Evolutionary conservation across 1,140 invertebrate genomes (phyloP), one percentile per base, ranked within the genome.

Genomic region (Dendroctonus ponderosae): DNA sequence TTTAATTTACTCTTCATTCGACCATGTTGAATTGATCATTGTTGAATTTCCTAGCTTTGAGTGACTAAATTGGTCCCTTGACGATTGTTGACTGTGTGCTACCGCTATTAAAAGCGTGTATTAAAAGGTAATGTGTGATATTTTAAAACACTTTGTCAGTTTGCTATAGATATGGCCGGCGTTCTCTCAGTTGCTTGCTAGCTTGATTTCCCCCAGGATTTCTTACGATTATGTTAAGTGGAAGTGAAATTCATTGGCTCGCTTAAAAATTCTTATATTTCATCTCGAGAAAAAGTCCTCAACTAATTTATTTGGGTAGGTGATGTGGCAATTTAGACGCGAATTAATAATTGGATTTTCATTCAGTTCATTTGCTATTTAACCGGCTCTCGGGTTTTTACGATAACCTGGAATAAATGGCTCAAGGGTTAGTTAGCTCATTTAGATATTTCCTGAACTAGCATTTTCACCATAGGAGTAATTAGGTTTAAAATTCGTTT

Each of bases 181-280:
- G 48, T 66, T 66, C 56, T 51, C 64, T 66, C 52, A 62, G 62
- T 69, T 57, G 58, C 61, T 61, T 56, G 70, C 69, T 70, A 68
- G 54, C 54, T 50, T 77, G 76, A 77, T 77, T 77, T 77, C 76
- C 76, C 76, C 73, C 59, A 76, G 76, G 76, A 69, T 76, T 71
- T 72, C 67, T 67, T 66, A 69, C 75, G 73, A 77, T 77, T 77
- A 76, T 76, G 74, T 76, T 77, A 76, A 77, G 76, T 76, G 75
- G 74, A 76, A 75, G 76, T 76, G 74, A 76, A 74, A 73, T 76
- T 77, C 76, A 72, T 76, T 74, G 74, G 69, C 70, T 71, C 68
- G 49, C 60, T 53, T 67, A 52, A 62, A 38, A 26, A 50, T 52
- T 51, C 60, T 62, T 50, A 52, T 62, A 53, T 60, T 50, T 52